Evolutionary conservation across 2,113 vertebrate genomes (phyloP), one percentile per base, ranked within the genome.

Genomic region (Vulpes vulpes): DNA sequence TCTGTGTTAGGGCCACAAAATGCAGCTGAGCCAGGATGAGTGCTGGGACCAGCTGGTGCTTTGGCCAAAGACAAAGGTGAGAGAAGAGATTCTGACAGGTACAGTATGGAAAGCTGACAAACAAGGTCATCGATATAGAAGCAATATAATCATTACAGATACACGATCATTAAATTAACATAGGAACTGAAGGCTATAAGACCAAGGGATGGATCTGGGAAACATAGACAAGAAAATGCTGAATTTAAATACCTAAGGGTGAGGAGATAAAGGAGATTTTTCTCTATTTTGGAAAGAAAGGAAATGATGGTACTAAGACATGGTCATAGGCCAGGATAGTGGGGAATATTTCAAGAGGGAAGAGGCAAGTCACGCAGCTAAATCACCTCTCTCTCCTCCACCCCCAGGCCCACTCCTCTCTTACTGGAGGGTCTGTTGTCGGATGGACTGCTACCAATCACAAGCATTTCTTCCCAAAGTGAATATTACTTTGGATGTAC

Each of bases 51-150:
- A 59, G 55, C n/a, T 73, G 49, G 38, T 55, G 38, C 62, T 74
- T 71, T 69, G 20, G 71, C 57, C 53, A 85, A 96, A 94, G 88
- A 91, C 55, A 62, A 64, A 90, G 51, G 15, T 30, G 76, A 89
- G 11, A 95, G 65, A 60, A 80, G 55, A 4, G 16, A 93, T 76
- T 93, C 65, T 79, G 73, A 91, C 12, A 69, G n/a, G 10, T 14
- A n/a, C 2, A 60, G 15, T 71, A 93, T 78, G 2, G 35, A 76
- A 91, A 16, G 57, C 53, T 85, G 43, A 14, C 32, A 74, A 94
- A 55, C 11, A 87, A 80, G 12, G 5, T 2, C 71, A 49, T 1
- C 73, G 27, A 49, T 27, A 76, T 51, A 76, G 49, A 76, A 62
- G 55, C 76, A 94, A 76, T 19, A 65, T 35, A 65, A 81, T n/a